phyloP scores from a whole-genome alignment of 2,113 vertebrate genomes.

The Xenotilapia flavipinnis region DNA sequence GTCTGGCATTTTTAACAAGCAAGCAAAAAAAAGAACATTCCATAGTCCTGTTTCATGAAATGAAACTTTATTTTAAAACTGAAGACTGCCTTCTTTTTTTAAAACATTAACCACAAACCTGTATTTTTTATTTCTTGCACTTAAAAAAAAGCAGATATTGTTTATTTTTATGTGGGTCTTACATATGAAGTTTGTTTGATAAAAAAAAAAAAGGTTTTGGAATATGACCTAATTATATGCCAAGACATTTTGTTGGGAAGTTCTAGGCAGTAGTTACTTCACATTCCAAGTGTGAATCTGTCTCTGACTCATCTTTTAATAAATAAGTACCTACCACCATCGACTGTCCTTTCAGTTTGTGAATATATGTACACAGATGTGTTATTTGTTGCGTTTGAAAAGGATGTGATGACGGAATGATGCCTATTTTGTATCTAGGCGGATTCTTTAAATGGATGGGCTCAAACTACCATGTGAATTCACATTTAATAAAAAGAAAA shows the following conservation, averaged over 20 bases:
- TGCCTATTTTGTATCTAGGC: constrained; percentile 65
- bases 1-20: constrained; percentile 65
- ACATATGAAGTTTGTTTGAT: constrained; percentile 77
- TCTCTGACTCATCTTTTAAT: constrained; percentile 80
- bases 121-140: constrained; percentile 82
- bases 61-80: constrained; percentile 77
- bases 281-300: constrained; percentile 77
- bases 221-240: constrained; percentile 73
- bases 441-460: constrained; percentile 56
- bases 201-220: constrained; percentile 61
- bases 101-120: constrained; percentile 75
- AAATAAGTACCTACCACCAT: constrained; percentile 80
- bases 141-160: constrained; percentile 77
- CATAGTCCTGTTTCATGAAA: constrained; percentile 78
- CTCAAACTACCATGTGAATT: constrained; percentile 69
- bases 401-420: constrained; percentile 65
- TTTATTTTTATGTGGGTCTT: constrained; percentile 80
- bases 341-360: constrained; percentile 74
- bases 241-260: constrained; percentile 63
- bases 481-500: constrained; percentile 68
- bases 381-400: constrained; percentile 60
- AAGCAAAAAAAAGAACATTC: constrained; percentile 76
- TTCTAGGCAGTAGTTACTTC: constrained; percentile 73
- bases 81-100: constrained; percentile 77
- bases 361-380: constrained; percentile 69